Evolutionary conservation across 1,140 invertebrate species (phyloP).

Genomic region (Polyergus mexicanus): DNA sequence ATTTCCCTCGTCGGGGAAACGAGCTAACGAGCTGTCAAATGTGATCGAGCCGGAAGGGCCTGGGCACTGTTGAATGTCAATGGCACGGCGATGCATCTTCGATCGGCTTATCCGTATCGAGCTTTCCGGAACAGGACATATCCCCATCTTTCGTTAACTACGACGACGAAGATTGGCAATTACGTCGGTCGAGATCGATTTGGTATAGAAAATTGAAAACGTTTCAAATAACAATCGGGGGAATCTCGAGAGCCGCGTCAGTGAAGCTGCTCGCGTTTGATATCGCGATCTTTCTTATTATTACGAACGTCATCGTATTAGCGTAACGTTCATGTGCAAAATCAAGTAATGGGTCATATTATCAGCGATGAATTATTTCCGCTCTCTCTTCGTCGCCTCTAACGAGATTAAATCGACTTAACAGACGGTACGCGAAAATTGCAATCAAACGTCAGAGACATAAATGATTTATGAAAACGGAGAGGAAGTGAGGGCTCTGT

Average conservation of each 20-base stretch:
- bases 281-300: not conserved
- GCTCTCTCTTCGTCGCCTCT: not conserved
- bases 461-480: constrained; percentile 58
- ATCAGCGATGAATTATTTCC: constrained; percentile 32
- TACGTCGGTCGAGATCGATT: constrained; percentile 53
- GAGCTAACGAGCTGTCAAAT: constrained; percentile 79
- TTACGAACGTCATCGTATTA: not conserved
- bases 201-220: constrained; percentile 61
- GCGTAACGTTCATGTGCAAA: not conserved
- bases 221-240: constrained; percentile 56
- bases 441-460: constrained; percentile 46
- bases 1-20: constrained; percentile 66
- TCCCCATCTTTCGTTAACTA: constrained; percentile 56
- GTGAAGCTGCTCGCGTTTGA: not conserved
- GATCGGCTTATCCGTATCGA: constrained; percentile 8
- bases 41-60: constrained; percentile 64
- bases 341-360: constrained; percentile 15
- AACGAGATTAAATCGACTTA: constrained; percentile 34
- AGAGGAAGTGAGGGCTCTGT: constrained; percentile 25
- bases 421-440: constrained; percentile 39
- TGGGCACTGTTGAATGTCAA: constrained; percentile 63
- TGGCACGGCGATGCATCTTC: constrained; percentile 45
- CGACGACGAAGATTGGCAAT: constrained; percentile 63
- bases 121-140: constrained; percentile 34
- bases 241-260: not conserved